phyloP scores from a whole-genome alignment of 2,888 invertebrate genomes.

The Tetragonisca angustula region DNA sequence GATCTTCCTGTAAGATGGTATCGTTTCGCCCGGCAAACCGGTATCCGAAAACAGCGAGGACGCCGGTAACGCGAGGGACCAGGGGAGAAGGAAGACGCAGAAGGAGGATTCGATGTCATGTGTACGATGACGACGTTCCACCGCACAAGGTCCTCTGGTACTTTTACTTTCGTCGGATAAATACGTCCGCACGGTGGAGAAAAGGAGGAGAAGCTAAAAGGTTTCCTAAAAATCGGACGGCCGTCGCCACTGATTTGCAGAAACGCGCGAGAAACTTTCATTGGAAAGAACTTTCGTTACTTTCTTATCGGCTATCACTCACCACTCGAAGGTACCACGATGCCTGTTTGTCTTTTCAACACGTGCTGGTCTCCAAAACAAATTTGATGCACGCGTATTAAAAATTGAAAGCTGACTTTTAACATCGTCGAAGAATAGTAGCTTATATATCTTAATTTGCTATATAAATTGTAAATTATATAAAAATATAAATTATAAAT shows the following conservation, averaged over 20 bases:
- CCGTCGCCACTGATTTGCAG: constrained; percentile 8
- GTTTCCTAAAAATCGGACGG: constrained; percentile 34
- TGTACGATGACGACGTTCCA: constrained; percentile 55
- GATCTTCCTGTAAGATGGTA: constrained; percentile 73
- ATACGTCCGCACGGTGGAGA: constrained; percentile 24
- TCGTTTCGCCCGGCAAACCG: constrained; percentile 67
- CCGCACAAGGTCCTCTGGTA: constrained; percentile 66
- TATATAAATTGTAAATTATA: too few relatives aligned
- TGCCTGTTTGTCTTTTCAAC: not conserved
- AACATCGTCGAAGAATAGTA: too few relatives aligned
- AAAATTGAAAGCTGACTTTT: too few relatives aligned
- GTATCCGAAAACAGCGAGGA: constrained; percentile 47
- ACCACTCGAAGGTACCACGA: constrained; percentile 22
- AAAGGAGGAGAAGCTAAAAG: not conserved
- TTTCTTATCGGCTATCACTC: constrained; percentile 80
- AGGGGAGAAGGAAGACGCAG: constrained; percentile 14
- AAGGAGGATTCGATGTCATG: constrained; percentile 53
- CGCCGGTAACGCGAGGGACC: not conserved
- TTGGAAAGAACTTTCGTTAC: constrained; percentile 78
- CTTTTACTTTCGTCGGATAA: constrained; percentile 75
- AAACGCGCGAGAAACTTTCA: constrained; percentile 79
- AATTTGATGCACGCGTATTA: too few relatives aligned
- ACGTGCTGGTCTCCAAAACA: not conserved
- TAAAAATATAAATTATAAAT: too few relatives aligned
- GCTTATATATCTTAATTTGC: too few relatives aligned